phyloP scores from a whole-genome alignment of 2,797 vertebrate genomes.

The Hydrocynus forskahlii region DNA sequence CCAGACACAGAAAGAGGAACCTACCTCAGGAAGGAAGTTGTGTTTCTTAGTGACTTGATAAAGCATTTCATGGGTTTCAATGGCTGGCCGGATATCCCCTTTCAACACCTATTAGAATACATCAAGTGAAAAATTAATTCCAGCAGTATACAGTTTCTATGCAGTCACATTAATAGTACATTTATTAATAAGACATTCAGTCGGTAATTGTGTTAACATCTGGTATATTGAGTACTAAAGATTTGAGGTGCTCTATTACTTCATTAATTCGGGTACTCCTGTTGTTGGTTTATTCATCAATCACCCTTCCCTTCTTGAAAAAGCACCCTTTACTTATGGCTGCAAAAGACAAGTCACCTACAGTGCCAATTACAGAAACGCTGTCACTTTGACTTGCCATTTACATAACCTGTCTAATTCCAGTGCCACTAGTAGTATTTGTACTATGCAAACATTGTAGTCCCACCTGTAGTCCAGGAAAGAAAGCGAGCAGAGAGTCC shows the following conservation, averaged over 20 bases:
- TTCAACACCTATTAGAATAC: conserved; percentile 86
- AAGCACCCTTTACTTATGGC: background rate
- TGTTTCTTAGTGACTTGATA: conserved; percentile 99
- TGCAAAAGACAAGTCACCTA: background rate
- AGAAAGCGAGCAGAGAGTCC: conserved; percentile 97
- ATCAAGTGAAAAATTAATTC: background rate
- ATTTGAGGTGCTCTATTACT: background rate
- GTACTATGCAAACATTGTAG: background rate
- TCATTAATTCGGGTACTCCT: background rate
- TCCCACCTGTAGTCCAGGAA: conserved; percentile 94
- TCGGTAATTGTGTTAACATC: no score
- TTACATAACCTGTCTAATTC: no score
- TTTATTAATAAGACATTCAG: background rate
- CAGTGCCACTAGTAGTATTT: no score
- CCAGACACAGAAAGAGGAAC: background rate
- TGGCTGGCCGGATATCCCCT: conserved; percentile 96
- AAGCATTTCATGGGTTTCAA: conserved; percentile 99
- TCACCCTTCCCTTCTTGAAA: background rate
- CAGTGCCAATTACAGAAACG: background rate
- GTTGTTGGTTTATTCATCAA: background rate
- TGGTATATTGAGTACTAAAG: no score
- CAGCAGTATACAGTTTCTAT: no score
- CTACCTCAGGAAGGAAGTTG: conserved; percentile 98
- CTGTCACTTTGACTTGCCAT: no score
- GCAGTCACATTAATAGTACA: background rate